Evolutionary conservation across 2,888 invertebrate genomes (phyloP).

Genomic region (Hetaerina titia): DNA sequence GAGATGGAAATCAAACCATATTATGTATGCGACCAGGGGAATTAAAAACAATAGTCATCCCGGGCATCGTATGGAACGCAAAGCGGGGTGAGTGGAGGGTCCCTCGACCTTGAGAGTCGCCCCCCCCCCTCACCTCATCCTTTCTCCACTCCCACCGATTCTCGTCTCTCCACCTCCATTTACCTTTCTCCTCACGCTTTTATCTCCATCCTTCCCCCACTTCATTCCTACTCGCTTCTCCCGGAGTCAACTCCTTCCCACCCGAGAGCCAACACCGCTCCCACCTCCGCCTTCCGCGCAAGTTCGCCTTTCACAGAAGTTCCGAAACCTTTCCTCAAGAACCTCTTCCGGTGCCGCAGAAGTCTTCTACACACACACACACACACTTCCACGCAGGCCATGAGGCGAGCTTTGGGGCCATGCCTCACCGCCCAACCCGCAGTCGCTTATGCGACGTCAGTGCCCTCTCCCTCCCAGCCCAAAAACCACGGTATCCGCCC

Average conservation of each 20-base stretch:
- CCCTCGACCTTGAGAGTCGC: not conserved
- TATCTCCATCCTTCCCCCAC: not conserved
- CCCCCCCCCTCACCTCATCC: not conserved
- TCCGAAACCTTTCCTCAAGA: not conserved
- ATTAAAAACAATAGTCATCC: not conserved
- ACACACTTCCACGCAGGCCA: not conserved
- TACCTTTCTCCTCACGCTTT: not conserved
- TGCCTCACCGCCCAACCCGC: not conserved
- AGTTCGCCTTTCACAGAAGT: constrained; percentile 2
- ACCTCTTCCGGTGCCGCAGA: constrained; percentile 1
- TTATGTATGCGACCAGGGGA: not conserved
- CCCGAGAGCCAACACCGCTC: not conserved
- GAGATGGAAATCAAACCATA: not conserved
- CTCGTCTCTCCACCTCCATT: not conserved
- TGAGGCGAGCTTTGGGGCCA: not conserved
- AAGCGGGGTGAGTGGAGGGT: no score
- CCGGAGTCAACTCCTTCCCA: not conserved
- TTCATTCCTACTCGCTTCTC: not conserved
- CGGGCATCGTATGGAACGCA: no score
- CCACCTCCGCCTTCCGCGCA: not conserved
- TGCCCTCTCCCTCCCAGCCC: not conserved
- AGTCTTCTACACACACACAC: not conserved
- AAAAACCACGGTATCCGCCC: no score
- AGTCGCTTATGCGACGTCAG: constrained; percentile 10
- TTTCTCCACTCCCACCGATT: no score